phyloP scores from a whole-genome alignment of 2,113 vertebrate species.

The Oriolus oriolus region DNA sequence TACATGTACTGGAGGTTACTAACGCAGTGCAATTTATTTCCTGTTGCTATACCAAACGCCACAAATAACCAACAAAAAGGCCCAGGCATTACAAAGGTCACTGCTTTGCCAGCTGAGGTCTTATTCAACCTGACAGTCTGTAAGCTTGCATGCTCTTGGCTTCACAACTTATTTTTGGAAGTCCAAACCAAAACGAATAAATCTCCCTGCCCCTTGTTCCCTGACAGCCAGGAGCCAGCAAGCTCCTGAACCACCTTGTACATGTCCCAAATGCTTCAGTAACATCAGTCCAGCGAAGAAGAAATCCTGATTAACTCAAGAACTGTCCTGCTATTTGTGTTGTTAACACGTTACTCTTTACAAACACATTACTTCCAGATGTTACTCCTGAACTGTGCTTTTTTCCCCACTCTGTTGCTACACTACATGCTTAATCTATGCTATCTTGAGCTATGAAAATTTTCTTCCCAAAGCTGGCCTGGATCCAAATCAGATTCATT shows the following conservation, averaged over 20 bases:
- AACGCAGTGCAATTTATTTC: fast-evolving
- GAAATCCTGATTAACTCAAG: background rate
- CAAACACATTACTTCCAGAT: background rate
- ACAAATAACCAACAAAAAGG: background rate
- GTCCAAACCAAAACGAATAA: background rate
- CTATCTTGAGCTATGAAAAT: background rate
- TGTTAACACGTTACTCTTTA: background rate
- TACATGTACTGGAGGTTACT: background rate
- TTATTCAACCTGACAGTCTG: background rate
- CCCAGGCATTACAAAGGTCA: background rate
- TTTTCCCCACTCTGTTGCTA: fast-evolving
- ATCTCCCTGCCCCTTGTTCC: background rate
- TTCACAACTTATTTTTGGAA: background rate
- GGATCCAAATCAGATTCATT: background rate
- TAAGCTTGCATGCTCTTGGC: background rate
- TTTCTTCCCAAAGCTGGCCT: background rate
- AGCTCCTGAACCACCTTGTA: background rate
- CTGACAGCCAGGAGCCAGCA: background rate
- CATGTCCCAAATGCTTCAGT: background rate
- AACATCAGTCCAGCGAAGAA: background rate
- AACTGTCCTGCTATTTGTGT: background rate
- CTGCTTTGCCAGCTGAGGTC: background rate
- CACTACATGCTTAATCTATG: background rate
- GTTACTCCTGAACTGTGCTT: background rate
- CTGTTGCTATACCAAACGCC: background rate